Conservation (phyloP, 2,797 vertebrate species). For the Luscinia megarhynchos region DNA sequence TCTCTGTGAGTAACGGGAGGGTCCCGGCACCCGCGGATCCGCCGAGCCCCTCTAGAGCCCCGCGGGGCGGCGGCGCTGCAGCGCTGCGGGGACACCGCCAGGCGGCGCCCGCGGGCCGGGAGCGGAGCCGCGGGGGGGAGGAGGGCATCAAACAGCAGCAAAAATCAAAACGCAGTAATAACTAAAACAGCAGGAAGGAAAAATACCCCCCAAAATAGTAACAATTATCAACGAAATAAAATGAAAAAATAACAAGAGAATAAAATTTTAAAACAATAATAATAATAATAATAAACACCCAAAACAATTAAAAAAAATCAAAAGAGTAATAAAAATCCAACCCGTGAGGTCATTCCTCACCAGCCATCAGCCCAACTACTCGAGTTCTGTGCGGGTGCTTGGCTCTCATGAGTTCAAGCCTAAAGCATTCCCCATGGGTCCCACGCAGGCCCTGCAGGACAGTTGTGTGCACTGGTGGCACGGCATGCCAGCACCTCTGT, state of each 20-base stretch:
- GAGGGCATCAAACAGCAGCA: background rate
- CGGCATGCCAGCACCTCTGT: background rate
- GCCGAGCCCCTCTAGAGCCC: background rate
- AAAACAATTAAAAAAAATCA: background rate
- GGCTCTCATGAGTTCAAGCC: background rate
- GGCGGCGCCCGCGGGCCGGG: background rate
- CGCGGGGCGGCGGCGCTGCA: background rate
- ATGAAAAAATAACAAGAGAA: background rate
- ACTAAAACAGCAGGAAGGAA: background rate
- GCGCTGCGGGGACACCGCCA: background rate
- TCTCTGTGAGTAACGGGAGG: constrained; percentile 82
- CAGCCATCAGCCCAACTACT: background rate
- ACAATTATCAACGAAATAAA: background rate
- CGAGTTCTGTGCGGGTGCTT: background rate
- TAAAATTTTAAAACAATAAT: background rate
- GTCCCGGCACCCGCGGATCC: background rate
- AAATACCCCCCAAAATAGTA: background rate
- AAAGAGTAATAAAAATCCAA: background rate
- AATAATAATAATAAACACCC: background rate
- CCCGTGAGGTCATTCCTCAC: background rate
- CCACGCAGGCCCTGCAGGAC: fast-evolving
- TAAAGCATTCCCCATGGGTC: background rate
- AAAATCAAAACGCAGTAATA: too few relatives aligned
- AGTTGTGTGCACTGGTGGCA: background rate
- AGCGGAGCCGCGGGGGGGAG: background rate